A percentile compares a stretch with the other conserved stretches of the same genome.
Conservation (phyloP, 2,888 invertebrate species). For the Euproctis similis region DNA sequence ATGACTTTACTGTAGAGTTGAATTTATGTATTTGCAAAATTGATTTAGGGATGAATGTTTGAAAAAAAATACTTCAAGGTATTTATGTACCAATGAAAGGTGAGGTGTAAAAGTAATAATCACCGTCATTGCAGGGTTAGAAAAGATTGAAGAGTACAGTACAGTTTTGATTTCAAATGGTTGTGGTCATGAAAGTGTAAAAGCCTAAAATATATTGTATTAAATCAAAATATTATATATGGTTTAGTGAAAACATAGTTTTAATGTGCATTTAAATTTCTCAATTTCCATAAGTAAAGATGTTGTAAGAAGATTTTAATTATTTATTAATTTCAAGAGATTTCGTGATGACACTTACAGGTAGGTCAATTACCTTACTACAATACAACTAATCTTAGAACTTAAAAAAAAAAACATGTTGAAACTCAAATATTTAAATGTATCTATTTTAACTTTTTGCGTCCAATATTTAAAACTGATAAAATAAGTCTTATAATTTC, state of each 20-base stretch:
- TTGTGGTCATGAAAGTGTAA: constrained; percentile 12
- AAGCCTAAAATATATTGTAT: constrained; percentile 6
- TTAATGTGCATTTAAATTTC: constrained; percentile 5
- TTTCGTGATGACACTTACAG: constrained; percentile 8
- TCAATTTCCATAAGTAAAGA: constrained; percentile 4
- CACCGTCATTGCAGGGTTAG: constrained; percentile 46
- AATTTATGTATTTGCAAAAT: constrained; percentile 32
- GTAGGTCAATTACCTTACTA: too few relatives aligned
- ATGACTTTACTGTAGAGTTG: constrained; percentile 12
- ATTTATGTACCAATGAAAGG: too few relatives aligned
- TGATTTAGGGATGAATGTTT: constrained; percentile 58
- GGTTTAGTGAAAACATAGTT: constrained; percentile 5
- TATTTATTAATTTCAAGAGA: constrained; percentile 7
- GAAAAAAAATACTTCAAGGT: too few relatives aligned
- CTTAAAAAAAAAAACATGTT: too few relatives aligned
- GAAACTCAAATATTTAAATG: too few relatives aligned
- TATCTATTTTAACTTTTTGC: too few relatives aligned
- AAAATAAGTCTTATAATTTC: too few relatives aligned
- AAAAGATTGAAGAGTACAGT: constrained; percentile 51
- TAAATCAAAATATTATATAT: too few relatives aligned
- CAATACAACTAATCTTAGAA: too few relatives aligned
- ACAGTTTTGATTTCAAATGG: constrained; percentile 35
- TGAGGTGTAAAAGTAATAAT: constrained; percentile 52
- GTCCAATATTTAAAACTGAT: too few relatives aligned
- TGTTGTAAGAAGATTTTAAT: constrained; percentile 18